Base-by-base conservation (phyloP, 2,888 invertebrate genomes). In the Saturnia japonica region DNA sequence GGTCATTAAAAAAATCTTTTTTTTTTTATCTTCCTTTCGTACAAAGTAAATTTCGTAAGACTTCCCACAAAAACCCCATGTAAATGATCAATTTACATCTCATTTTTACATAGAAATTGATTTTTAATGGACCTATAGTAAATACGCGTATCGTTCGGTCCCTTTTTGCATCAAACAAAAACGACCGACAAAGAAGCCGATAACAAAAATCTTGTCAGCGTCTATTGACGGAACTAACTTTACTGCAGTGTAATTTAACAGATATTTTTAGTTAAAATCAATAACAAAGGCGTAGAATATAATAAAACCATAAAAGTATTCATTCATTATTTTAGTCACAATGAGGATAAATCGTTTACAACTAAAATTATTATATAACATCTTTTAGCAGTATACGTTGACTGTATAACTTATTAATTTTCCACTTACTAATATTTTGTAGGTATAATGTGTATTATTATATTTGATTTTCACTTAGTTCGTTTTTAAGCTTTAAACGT, bases 141-240 rank as follows among this genome's bases (percentile, higher is more conserved):
- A 87, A 87, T 77, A 86, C 77, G 85, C 85, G 86, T 89, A 87
- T 85, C 85, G 80, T 82, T 82, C 91, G 90, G 90, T 79, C 69
- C 84, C 85, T 92, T 91, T 92, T 86, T 87, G 77, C 68, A 71
- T 81, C 80, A 80, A 79, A 87, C 88, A 91, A 90, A 90, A 83
- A 80, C 73, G 72, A 76, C 90, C 91, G 91, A 90, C 93, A 91
- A 91, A 91, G 86, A 84, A 73, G 75, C 87, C 90, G 88, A 85
- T 79, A 74, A 73, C 75, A 73, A 75, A 77, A 75, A 71, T 72
- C 74, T 72, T 72, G 68, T 12, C 66, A 42, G 40, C 51, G 40
- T 62, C 68, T 68, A 68, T 71, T 71, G 68, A 68, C 51, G 40
- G 64, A 76, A 70, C 74, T 76, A 75, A 77, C 74, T 78, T 80